Evolutionary conservation across 2,888 invertebrate species (phyloP).

Genomic region (Argynnis bischoffii): DNA sequence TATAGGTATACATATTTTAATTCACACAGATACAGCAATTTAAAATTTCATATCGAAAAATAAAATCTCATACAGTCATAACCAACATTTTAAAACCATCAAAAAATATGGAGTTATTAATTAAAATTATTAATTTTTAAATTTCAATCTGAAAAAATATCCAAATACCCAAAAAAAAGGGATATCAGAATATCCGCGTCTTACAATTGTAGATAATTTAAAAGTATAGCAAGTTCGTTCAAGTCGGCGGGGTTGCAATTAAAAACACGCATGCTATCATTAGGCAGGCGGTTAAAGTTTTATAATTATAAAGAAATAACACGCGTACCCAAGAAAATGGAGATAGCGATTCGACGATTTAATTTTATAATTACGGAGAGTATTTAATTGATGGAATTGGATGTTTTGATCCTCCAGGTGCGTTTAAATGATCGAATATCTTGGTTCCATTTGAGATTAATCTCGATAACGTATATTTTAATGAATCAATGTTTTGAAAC

Average conservation of each 20-base stretch:
- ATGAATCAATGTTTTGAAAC: neutral
- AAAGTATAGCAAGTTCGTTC: constrained; percentile 17
- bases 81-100: too few relatives aligned
- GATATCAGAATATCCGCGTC: neutral
- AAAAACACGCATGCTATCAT: constrained; percentile 66
- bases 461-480: constrained; percentile 3
- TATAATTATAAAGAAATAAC: constrained; percentile 58
- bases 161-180: neutral
- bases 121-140: constrained; percentile 1
- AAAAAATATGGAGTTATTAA: neutral
- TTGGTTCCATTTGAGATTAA: neutral
- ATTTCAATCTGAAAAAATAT: neutral
- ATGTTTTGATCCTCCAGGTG: constrained; percentile 38
- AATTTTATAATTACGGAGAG: constrained; percentile 52
- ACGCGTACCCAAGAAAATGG: constrained; percentile 53
- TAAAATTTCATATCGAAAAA: too few relatives aligned
- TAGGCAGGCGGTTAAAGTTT: constrained; percentile 48
- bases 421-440: constrained; percentile 12
- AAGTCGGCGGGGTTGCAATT: constrained; percentile 51
- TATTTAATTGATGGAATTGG: constrained; percentile 49
- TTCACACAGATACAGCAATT: too few relatives aligned
- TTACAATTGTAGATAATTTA: constrained; percentile 18
- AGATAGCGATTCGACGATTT: constrained; percentile 45
- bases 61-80: too few relatives aligned
- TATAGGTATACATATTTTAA: too few relatives aligned